Evolutionary conservation across 2,113 vertebrate genomes (phyloP).

Genomic region (Nerophis ophidion): DNA sequence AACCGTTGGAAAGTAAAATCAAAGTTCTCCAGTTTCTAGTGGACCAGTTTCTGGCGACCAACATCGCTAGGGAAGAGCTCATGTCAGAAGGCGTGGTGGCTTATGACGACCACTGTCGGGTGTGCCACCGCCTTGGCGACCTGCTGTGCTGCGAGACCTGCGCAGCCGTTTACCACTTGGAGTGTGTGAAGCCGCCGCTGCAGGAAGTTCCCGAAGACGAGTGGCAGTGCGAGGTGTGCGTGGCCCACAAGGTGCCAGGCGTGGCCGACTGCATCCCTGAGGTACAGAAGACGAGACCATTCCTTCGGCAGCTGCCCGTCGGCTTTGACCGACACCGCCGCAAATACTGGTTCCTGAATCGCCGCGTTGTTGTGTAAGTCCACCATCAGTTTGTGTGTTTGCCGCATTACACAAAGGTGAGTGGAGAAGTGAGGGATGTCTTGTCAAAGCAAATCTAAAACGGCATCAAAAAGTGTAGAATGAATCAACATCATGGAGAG

Average conservation of each 20-base stretch:
- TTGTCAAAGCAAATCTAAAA: neutral
- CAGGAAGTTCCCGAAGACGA: slow-evolving; percentile 97
- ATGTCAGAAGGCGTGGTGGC: slow-evolving; percentile 98
- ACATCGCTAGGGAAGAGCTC: slow-evolving; percentile 94
- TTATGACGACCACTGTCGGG: slow-evolving; percentile 96
- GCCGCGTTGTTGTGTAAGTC: slow-evolving; percentile 92
- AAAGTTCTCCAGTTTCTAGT: slow-evolving; percentile 97
- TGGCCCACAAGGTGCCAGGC: slow-evolving; percentile 92
- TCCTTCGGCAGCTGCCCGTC: slow-evolving; percentile 90
- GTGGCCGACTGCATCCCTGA: slow-evolving; percentile 94
- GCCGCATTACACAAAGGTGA: neutral
- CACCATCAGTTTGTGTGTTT: neutral
- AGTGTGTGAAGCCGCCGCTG: slow-evolving; percentile 94
- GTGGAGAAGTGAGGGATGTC: no score
- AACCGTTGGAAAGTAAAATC: slow-evolving; percentile 92
- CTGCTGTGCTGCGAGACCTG: slow-evolving; percentile 98
- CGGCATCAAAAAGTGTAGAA: neutral
- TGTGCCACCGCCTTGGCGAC: slow-evolving; percentile 96
- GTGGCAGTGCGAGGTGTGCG: slow-evolving; percentile 98
- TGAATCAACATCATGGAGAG: no score
- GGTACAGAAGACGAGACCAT: slow-evolving; percentile 91
- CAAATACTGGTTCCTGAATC: slow-evolving; percentile 97
- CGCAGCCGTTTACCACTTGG: slow-evolving; percentile 95
- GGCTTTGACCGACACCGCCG: slow-evolving; percentile 88
- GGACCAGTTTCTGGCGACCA: slow-evolving; percentile 96